phyloP scores from a whole-genome alignment of 2,797 vertebrate genomes.

The Coregonus sp. region DNA sequence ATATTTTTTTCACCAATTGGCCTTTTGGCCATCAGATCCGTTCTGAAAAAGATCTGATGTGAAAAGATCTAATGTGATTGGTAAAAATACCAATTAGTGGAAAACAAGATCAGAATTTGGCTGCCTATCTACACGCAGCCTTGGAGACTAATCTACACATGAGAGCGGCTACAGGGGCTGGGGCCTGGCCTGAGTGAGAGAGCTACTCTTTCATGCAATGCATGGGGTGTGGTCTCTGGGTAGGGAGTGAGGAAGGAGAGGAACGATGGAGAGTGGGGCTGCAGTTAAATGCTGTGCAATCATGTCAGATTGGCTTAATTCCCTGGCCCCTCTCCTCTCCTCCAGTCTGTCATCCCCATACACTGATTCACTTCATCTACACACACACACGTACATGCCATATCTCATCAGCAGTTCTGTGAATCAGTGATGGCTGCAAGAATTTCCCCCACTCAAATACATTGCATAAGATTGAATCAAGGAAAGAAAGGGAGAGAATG shows the following conservation, averaged over 20 bases:
- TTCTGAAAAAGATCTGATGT: too few relatives aligned
- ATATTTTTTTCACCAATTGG: too few relatives aligned
- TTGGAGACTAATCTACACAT: neutral
- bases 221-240: slow-evolving; percentile 29
- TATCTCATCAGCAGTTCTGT: neutral
- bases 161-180: neutral
- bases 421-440: neutral
- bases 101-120: too few relatives aligned
- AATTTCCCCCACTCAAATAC: too few relatives aligned
- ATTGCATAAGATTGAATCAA: neutral
- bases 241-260: slow-evolving; percentile 9
- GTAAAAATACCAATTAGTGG: too few relatives aligned
- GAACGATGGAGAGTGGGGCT: neutral
- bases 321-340: slow-evolving; percentile 22
- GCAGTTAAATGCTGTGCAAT: slow-evolving; percentile 31
- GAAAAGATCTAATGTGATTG: too few relatives aligned
- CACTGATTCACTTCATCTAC: slow-evolving; percentile 21
- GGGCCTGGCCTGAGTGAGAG: neutral
- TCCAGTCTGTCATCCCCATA: slow-evolving; percentile 21
- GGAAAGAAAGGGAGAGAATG: neutral
- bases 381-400: slow-evolving; percentile 17
- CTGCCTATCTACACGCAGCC: too few relatives aligned
- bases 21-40: too few relatives aligned
- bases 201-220: neutral
- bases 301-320: slow-evolving; percentile 38